Conservation (phyloP, 1,140 invertebrate species). For the Diabrotica virgifera region DNA sequence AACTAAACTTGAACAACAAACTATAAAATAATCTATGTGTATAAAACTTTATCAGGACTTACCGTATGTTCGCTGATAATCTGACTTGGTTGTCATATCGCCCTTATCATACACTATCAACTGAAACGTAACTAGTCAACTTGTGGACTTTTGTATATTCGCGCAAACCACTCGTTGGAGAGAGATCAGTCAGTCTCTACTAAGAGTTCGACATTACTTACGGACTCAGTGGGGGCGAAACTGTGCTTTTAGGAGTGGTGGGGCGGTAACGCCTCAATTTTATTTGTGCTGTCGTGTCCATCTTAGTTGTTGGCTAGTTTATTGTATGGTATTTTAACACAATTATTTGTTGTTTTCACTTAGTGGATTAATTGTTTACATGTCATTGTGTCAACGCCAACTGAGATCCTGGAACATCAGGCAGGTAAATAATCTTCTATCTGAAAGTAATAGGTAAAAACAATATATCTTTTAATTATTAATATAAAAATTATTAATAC, state of each 20-base stretch:
- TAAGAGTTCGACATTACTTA: slow-evolving; percentile 17
- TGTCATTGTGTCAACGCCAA: too few relatives aligned
- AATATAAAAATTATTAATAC: too few relatives aligned
- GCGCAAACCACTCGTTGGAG: slow-evolving; percentile 21
- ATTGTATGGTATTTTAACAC: not conserved
- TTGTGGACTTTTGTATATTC: slow-evolving; percentile 12
- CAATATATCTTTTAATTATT: too few relatives aligned
- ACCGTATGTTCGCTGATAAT: slow-evolving; percentile 50
- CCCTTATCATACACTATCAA: slow-evolving; percentile 44
- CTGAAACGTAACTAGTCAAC: slow-evolving; percentile 18
- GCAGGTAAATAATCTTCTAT: too few relatives aligned
- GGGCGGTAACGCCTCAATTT: slow-evolving; percentile 29
- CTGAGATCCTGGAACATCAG: too few relatives aligned
- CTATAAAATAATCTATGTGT: slow-evolving; percentile 46
- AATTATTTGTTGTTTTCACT: too few relatives aligned
- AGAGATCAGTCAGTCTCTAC: slow-evolving; percentile 23
- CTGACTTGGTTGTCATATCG: slow-evolving; percentile 46
- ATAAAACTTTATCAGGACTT: slow-evolving; percentile 46
- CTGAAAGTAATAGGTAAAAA: too few relatives aligned
- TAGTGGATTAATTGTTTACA: too few relatives aligned
- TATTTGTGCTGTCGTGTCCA: slow-evolving; percentile 12
- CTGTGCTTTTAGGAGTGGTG: slow-evolving; percentile 20
- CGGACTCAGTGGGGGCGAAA: slow-evolving; percentile 24
- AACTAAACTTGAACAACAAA: slow-evolving; percentile 21
- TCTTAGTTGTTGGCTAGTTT: slow-evolving; percentile 16